Evolutionary conservation across 2,113 vertebrate species (phyloP).

Genomic region (Neolamprologus variostigma): DNA sequence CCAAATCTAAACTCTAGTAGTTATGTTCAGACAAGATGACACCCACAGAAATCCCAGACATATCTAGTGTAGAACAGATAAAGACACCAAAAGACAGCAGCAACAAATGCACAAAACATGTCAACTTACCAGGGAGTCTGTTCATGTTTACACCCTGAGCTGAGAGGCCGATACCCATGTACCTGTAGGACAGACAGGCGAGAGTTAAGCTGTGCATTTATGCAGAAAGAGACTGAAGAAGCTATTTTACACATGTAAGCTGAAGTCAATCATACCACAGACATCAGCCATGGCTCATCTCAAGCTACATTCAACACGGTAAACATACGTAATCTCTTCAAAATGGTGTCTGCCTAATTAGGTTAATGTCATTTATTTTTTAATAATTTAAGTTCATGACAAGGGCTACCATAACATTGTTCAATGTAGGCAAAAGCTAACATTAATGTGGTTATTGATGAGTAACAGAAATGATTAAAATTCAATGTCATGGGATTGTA

Average conservation of each 20-base stretch:
- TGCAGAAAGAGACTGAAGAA: neutral
- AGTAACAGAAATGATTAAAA: neutral
- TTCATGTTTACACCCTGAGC: slow-evolving; percentile 99
- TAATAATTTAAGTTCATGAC: neutral
- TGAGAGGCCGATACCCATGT: slow-evolving; percentile 98
- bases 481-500: fast-evolving
- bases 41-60: neutral
- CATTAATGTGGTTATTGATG: neutral
- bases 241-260: neutral
- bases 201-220: neutral
- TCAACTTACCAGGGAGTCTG: slow-evolving; percentile 89
- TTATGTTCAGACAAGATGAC: fast-evolving
- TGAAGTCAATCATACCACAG: neutral
- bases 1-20: neutral
- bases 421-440: neutral
- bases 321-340: neutral
- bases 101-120: neutral
- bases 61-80: neutral
- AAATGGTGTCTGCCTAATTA: fast-evolving
- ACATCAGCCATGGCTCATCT: neutral
- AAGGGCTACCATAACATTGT: neutral
- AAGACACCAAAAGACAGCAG: neutral
- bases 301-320: neutral
- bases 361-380: neutral
- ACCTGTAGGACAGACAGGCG: slow-evolving; percentile 68